These are phyloP conservation scores for Hydrolagus colliei DNA, from an alignment of 2,797 vertebrate genomes.

Conservation along the genomic window DNA sequence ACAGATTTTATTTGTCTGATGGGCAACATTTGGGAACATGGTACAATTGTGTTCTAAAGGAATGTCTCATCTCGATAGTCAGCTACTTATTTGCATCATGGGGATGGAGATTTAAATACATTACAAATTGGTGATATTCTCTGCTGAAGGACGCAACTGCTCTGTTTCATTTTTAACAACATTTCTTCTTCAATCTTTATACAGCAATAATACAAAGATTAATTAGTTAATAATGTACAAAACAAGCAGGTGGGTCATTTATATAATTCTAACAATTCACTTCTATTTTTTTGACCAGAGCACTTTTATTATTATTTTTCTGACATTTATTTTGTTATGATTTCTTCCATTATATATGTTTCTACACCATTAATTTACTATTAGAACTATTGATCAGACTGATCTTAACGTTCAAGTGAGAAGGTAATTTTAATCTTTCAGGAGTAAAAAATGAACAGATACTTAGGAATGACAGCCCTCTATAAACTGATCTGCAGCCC, in stretches of 20 bases:
- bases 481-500: constrained; percentile 83
- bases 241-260: too few species aligned
- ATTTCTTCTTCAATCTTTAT: neutral
- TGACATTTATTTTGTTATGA: neutral
- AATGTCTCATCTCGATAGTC: too few species aligned
- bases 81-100: neutral
- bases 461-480: constrained; percentile 68
- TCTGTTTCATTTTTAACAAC: neutral
- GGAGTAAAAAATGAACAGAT: neutral
- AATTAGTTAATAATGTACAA: neutral
- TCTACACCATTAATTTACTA: constrained; percentile 28
- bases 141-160: neutral
- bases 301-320: neutral
- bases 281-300: neutral
- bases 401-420: constrained; percentile 2
- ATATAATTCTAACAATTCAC: neutral
- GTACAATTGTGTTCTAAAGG: too few species aligned
- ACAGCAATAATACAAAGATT: neutral
- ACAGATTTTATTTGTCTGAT: neutral
- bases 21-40: too few species aligned
- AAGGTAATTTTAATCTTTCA: constrained; percentile 23
- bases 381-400: neutral
- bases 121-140: neutral
- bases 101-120: neutral
- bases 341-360: constrained; percentile 9